phyloP scores from a whole-genome alignment of 2,888 invertebrate species.

The Latrodectus hesperus region DNA sequence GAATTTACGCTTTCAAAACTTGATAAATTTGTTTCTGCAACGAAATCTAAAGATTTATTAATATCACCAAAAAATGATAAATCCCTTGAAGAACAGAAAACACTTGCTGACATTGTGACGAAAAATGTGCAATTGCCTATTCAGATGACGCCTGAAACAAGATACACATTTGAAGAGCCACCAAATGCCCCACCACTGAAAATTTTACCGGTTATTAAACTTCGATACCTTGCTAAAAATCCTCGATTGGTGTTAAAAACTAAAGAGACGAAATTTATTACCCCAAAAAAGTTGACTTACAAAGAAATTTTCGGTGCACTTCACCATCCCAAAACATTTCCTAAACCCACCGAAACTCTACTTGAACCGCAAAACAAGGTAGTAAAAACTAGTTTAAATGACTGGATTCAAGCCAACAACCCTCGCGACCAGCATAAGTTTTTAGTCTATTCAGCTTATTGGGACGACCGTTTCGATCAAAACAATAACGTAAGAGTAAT shows the following conservation, averaged over 20 bases:
- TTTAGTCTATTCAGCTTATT: constrained; percentile 67
- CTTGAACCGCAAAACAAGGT: background rate
- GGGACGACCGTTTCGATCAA: constrained; percentile 57
- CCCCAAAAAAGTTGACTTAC: constrained; percentile 45
- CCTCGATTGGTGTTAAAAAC: background rate
- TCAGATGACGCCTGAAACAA: too few species aligned
- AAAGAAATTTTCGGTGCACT: constrained; percentile 35
- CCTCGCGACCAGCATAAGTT: constrained; percentile 51
- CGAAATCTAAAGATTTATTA: background rate
- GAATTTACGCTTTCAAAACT: constrained; percentile 6
- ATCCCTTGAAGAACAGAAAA: background rate
- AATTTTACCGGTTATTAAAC: constrained; percentile 37
- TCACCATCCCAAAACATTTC: constrained; percentile 45
- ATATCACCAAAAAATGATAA: background rate
- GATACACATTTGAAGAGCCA: background rate
- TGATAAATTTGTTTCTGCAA: constrained; percentile 42
- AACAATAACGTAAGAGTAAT: constrained; percentile 60
- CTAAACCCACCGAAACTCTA: background rate
- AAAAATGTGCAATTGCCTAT: background rate
- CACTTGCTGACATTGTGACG: background rate
- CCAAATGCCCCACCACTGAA: constrained; percentile 10
- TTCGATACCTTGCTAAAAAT: constrained; percentile 25
- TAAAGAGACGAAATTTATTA: background rate
- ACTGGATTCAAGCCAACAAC: constrained; percentile 59
- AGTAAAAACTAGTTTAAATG: constrained; percentile 30